Percentiles rank a stretch among this genome's conserved stretches.
phyloP scores from a whole-genome alignment of 1,140 invertebrate species.

The Wasmannia auropunctata region DNA sequence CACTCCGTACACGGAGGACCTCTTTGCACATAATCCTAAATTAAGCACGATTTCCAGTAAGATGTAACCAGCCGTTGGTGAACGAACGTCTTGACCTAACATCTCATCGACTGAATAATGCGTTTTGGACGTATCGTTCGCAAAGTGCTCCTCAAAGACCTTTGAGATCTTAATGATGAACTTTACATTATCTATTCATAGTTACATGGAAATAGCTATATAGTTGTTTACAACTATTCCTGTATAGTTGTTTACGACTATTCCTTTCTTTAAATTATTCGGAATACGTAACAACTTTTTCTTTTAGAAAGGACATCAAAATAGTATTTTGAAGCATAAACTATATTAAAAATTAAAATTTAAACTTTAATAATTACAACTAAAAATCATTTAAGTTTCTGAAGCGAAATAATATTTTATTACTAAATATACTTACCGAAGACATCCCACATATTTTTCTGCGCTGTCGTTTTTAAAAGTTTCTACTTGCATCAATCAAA shows the following conservation, averaged over 20 bases:
- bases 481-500: not conserved
- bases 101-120: not conserved
- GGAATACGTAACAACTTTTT: not conserved
- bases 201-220: not conserved
- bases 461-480: not conserved
- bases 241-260: not conserved
- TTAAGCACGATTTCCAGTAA: constrained; percentile 52
- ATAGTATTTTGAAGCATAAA: not conserved
- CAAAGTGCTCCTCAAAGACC: not conserved
- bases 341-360: not conserved
- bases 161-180: not conserved
- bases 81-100: constrained; percentile 20
- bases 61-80: not conserved
- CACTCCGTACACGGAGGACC: not conserved
- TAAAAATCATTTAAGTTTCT: not conserved
- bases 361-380: not conserved
- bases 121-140: not conserved
- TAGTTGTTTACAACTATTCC: not conserved
- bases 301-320: not conserved
- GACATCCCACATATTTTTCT: not conserved
- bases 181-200: not conserved
- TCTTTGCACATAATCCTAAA: constrained; percentile 13
- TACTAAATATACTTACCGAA: not conserved
- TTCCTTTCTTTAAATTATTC: not conserved
- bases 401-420: not conserved